Percentiles rank a stretch among this genome's conserved stretches.
Evolutionary conservation across 2,113 vertebrate genomes (phyloP).

Genomic region (Gambusia holbrooki): DNA sequence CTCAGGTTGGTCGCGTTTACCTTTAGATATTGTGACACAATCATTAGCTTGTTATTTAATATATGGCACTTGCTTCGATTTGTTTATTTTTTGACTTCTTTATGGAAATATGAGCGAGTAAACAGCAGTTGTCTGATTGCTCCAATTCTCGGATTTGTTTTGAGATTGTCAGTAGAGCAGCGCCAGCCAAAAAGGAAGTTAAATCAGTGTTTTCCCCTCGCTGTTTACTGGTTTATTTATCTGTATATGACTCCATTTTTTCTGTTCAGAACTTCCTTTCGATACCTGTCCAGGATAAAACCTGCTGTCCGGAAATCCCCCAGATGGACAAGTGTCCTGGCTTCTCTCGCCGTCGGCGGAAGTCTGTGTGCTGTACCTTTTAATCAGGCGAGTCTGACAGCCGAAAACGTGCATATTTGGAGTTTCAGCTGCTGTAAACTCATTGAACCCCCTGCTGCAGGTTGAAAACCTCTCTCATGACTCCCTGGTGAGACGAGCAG

Average conservation of each 20-base stretch:
- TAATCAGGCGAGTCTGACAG: conserved; percentile 63
- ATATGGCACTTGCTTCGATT: background rate
- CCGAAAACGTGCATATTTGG: background rate
- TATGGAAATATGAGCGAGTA: background rate
- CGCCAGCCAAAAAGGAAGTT: background rate
- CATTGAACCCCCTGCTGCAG: conserved; percentile 32
- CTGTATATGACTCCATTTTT: rapidly evolving
- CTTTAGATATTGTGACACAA: background rate
- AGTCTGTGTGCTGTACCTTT: conserved; percentile 78
- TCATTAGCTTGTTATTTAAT: background rate
- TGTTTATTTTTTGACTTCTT: background rate
- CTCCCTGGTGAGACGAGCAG: conserved; percentile 78
- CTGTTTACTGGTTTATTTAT: background rate
- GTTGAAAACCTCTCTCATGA: conserved; percentile 78
- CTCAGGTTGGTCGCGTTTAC: conserved; percentile 61
- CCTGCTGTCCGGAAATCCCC: conserved; percentile 27
- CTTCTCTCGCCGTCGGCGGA: conserved; percentile 52
- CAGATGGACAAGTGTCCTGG: conserved; percentile 36
- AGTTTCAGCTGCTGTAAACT: background rate
- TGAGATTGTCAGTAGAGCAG: background rate
- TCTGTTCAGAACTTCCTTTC: conserved; percentile 48
- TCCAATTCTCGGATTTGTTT: background rate
- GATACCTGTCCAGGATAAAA: conserved; percentile 40
- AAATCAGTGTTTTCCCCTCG: background rate
- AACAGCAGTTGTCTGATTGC: background rate